Base-by-base conservation (phyloP, 2,797 vertebrate genomes). In the Epinephelus awoara region DNA sequence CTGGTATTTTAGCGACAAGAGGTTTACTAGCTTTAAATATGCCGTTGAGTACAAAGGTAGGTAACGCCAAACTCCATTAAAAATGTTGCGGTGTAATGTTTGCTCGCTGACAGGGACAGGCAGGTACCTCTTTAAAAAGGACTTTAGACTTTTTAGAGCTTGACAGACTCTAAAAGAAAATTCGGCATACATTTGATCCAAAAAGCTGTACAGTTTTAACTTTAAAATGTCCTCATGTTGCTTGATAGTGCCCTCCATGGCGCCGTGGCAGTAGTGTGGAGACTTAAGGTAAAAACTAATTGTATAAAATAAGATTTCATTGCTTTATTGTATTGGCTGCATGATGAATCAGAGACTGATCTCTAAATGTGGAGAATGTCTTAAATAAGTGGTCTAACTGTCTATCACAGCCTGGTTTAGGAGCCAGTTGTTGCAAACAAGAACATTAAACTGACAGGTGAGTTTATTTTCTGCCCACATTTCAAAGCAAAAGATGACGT, bases 61-160 rank as follows among this genome's bases (percentile, higher is more conserved):
- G 34, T 8, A 34, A 7, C 34, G 34, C 38, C 8, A 40, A 54
- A 65, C 59, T 64, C 23, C 25, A 19, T 38, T 58, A 3, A 19
- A 18, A 69, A 34, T 17, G 6, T 23, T 0, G 3, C 14, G 0
- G 7, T 38, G n/a, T 58, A 5, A 46, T 13, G 21, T 61, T 59
- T 4, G 6, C 40, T 57, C 21, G 44, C 3, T 17, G 5, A 12
- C 21, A 2, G 15, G 13, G 11, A 5, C 15, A 11, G 1, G 4
- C 2, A 4, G 5, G 3, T 0, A 1, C 3, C 3, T 15, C 14
- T 0, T 14, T 18, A 2, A 18, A 44, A 29, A 6, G 0, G 4
- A 27, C 0, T 34, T 2, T 17, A 34, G 2, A 17, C 57, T 46
- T 40, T n/a, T 11, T 18, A 3, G 2, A 13, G 11, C 8, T 64